phyloP scores from a whole-genome alignment of 1,140 invertebrate genomes.

The Ceratoteleas bidentatus region DNA sequence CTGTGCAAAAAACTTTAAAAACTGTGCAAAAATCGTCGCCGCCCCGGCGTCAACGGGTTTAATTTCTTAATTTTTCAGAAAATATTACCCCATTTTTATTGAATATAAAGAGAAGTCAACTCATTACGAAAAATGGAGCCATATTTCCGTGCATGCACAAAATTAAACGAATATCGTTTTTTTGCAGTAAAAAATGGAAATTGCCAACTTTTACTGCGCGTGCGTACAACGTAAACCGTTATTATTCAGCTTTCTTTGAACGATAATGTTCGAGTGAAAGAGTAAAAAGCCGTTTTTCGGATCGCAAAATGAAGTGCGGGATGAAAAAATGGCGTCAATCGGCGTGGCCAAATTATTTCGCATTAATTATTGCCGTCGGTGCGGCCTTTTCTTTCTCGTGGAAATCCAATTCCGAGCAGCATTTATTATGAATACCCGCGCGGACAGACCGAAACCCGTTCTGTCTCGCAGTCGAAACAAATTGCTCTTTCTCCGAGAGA shows the following conservation, averaged over 20 bases:
- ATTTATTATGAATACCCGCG: conserved; percentile 34
- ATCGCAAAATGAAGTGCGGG: background rate
- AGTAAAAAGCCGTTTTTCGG: conserved; percentile 11
- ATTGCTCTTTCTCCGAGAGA: conserved; percentile 46
- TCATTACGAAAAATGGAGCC: too few relatives aligned
- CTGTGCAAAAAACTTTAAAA: too few relatives aligned
- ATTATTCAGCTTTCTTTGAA: conserved; percentile 31
- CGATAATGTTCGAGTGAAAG: conserved; percentile 36
- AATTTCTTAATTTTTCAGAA: too few relatives aligned
- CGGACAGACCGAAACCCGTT: conserved; percentile 32
- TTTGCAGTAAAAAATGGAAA: background rate
- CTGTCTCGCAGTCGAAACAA: conserved; percentile 31
- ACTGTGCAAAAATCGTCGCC: too few relatives aligned
- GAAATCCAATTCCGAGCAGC: conserved; percentile 38
- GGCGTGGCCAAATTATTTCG: conserved; percentile 33
- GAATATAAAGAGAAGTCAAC: too few relatives aligned
- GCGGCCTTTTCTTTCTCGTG: conserved; percentile 31
- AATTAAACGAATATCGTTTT: background rate
- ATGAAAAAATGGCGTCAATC: conserved; percentile 26
- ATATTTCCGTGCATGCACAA: background rate
- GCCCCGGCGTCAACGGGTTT: too few relatives aligned
- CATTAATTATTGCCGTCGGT: conserved; percentile 30
- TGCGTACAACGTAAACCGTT: conserved; percentile 9
- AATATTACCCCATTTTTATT: too few relatives aligned
- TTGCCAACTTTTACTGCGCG: background rate